phyloP scores from a whole-genome alignment of 2,888 invertebrate genomes.

The Thumatha senex region DNA sequence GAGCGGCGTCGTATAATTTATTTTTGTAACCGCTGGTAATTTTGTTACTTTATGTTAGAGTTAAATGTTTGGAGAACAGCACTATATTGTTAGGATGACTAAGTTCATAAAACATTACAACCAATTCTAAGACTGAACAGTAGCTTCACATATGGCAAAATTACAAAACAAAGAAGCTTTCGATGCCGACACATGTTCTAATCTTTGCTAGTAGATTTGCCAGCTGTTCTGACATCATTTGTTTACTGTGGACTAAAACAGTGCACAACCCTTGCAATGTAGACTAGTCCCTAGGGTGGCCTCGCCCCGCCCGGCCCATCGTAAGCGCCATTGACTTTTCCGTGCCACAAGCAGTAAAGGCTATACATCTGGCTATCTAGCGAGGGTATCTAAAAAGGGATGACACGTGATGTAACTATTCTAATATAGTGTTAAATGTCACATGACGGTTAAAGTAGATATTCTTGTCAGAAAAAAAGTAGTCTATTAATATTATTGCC shows the following conservation, averaged over 20 bases:
- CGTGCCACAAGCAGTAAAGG: constrained; percentile 8
- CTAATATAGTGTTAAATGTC: neutral
- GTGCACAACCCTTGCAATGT: constrained; percentile 47
- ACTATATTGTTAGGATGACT: too few species aligned
- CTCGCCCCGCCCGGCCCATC: constrained; percentile 57
- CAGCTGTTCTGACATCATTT: constrained; percentile 27
- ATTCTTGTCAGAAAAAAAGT: too few species aligned
- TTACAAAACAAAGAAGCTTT: neutral
- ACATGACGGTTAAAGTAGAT: neutral
- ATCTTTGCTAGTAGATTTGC: constrained; percentile 14
- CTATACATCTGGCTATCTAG: constrained; percentile 16
- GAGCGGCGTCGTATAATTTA: too few species aligned
- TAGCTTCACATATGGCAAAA: neutral
- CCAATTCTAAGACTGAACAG: too few species aligned
- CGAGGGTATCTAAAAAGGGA: constrained; percentile 2
- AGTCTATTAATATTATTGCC: too few species aligned
- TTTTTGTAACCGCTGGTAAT: too few species aligned
- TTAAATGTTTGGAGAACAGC: too few species aligned
- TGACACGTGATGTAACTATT: neutral
- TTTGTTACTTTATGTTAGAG: too few species aligned
- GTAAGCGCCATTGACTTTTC: constrained; percentile 58
- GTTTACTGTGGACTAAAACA: constrained; percentile 21
- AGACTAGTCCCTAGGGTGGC: constrained; percentile 41
- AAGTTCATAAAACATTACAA: too few species aligned
- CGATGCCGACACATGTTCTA: constrained; percentile 14